Evolutionary conservation across 2,797 vertebrate genomes (phyloP).

Genomic region (Natrix natrix): DNA sequence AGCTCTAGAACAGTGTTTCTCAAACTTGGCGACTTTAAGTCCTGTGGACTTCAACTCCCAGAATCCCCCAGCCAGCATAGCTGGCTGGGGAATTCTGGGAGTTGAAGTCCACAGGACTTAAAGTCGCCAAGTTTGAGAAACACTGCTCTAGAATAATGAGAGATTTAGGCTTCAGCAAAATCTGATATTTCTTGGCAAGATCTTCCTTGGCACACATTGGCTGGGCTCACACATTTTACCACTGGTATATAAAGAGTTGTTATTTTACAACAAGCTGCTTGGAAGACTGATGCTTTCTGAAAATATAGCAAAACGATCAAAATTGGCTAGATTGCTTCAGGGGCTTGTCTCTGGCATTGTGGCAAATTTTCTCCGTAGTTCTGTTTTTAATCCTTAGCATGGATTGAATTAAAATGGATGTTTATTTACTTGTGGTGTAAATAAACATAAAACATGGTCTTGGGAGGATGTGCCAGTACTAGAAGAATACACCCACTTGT

Average conservation of each 20-base stretch:
- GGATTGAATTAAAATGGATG: not conserved
- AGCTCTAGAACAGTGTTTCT: not conserved
- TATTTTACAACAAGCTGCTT: not conserved
- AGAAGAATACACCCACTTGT: not conserved
- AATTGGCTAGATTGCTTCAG: not conserved
- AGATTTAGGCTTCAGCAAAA: not conserved
- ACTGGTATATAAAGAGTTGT: not conserved
- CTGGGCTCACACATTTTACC: not conserved
- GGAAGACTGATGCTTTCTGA: not conserved
- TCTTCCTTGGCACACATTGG: not conserved
- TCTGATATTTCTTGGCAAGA: not conserved
- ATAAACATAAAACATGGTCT: not conserved
- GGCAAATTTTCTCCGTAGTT: not conserved
- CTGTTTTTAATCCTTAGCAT: not conserved
- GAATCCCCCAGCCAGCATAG: too few species aligned
- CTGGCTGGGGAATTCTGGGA: too few species aligned
- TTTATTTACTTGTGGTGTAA: not conserved
- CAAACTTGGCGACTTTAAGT: too few species aligned
- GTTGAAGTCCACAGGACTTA: too few species aligned
- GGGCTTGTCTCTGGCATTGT: not conserved
- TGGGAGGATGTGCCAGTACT: not conserved
- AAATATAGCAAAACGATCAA: not conserved
- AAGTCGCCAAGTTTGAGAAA: too few species aligned
- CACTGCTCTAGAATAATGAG: not conserved
- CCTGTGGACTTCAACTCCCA: too few species aligned